These are phyloP conservation scores for Diphyllodes magnificus DNA, from an alignment of 2,113 vertebrate genomes.

Conservation along the genomic window DNA sequence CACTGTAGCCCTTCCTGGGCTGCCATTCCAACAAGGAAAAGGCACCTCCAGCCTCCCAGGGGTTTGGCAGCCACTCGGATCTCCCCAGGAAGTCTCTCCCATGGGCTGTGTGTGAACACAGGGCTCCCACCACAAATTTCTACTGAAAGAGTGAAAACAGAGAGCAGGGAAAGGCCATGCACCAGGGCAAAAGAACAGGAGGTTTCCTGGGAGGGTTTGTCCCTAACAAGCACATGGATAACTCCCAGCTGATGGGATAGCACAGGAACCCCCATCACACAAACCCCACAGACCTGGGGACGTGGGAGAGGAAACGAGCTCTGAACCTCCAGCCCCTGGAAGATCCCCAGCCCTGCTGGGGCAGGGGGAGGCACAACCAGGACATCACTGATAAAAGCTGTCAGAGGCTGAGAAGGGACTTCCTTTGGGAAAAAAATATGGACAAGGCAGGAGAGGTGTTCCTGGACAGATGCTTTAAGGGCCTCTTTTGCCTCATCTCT, in stretches of 20 bases:
- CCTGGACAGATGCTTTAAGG: neutral
- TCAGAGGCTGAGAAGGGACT: neutral
- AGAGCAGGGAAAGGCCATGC: neutral
- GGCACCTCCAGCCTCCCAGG: neutral
- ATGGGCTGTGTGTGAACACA: rapidly evolving
- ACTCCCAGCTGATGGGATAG: neutral
- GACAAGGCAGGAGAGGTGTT: neutral
- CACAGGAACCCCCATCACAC: neutral
- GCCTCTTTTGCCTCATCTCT: neutral
- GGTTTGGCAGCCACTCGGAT: rapidly evolving
- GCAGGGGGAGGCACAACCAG: neutral
- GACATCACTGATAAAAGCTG: rapidly evolving
- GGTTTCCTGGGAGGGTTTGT: neutral
- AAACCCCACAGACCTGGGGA: neutral
- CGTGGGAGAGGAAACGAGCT: rapidly evolving
- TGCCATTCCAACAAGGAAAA: neutral
- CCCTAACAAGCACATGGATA: rapidly evolving
- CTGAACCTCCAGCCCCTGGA: neutral
- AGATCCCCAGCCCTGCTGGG: neutral
- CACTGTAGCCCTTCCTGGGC: neutral
- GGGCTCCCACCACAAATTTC: rapidly evolving
- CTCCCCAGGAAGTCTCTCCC: neutral
- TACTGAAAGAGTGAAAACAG: rapidly evolving
- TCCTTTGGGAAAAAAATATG: rapidly evolving
- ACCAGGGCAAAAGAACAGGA: neutral